Base-by-base conservation (phyloP, 2,113 vertebrate species). In the Nerophis ophidion region DNA sequence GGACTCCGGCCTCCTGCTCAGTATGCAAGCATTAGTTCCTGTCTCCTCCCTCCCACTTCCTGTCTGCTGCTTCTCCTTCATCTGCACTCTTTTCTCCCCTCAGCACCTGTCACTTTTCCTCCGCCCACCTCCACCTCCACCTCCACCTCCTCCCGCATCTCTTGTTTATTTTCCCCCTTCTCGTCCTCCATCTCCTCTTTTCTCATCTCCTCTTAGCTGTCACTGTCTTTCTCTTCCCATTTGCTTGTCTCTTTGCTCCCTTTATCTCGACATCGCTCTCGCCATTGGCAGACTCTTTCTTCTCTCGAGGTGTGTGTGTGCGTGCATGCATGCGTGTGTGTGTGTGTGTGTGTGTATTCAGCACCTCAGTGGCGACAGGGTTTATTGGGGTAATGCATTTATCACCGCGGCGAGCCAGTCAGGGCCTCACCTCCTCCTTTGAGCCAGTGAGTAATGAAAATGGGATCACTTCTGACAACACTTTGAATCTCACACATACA, bases 391-490 rank as follows among this genome's bases (percentile, higher is more conserved):
- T 87, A 87, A 89, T 83, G 85, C 88, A 89, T 83, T 87, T 85
- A 86, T 88, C 88, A 86, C 82, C 83, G 77, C 66, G 62, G 77
- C 79, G 56, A 76, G 79, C 72, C 85, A 76, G 81, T 74, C 86
- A 76, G 81, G 81, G 81, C 83, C 79, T 84, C 81, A 82, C 84
- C 79, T 82, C 81, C 75, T 84, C 65, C 82, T 89, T 87, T 85
- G 86, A 91, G 81, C 71, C 80, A 82, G 81, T 90, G 89, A 91
- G 87, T 89, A 89, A 90, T 89, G 87, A 90, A 88, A 86, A 89
- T 84, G 75, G 84, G 85, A 90, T 90, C 80, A 79, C 80, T 87
- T 83, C 81, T 90, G 88, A 88, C 89, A 91, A 86, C 82, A 81
- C 75, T 68, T 45, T 70, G 76, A 67, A 71, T 74, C 68, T n/a